These are phyloP conservation scores for Lamellibrachia luymesi DNA, from an alignment of 1,140 invertebrate species.

Conservation along the genomic window DNA sequence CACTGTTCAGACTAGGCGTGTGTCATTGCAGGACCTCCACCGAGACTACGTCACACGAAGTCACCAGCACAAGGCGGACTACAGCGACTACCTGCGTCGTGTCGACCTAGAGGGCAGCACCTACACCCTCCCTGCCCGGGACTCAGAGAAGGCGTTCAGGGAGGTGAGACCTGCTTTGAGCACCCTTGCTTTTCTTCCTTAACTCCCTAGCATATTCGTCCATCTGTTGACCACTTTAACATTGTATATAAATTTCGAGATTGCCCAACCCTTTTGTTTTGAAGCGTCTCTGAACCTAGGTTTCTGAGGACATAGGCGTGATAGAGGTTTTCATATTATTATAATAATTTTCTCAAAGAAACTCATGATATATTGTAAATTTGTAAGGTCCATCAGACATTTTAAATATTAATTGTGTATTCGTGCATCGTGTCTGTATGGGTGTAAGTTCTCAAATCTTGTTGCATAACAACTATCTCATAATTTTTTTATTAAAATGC, in stretches of 20 bases:
- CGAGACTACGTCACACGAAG: background rate
- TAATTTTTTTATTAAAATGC: background rate
- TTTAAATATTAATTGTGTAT: background rate
- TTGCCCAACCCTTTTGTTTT: too few species aligned
- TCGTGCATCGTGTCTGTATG: background rate
- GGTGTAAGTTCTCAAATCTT: background rate
- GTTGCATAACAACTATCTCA: too few species aligned
- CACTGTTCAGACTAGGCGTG: background rate
- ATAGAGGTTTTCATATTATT: too few species aligned
- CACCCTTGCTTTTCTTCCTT: too few species aligned
- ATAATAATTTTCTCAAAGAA: background rate
- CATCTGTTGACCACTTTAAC: too few species aligned
- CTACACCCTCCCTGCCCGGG: background rate
- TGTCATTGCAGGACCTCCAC: background rate
- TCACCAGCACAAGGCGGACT: slow-evolving; percentile 11
- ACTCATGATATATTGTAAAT: background rate
- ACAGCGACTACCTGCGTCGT: background rate
- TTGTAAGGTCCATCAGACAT: background rate
- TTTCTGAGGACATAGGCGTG: too few species aligned
- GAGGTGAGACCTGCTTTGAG: background rate
- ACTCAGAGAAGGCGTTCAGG: background rate
- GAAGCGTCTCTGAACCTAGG: too few species aligned
- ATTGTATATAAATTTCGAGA: too few species aligned
- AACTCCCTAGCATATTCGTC: too few species aligned
- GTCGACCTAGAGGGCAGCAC: background rate